Evolutionary conservation across 2,888 invertebrate genomes (phyloP).

Genomic region (Eupeodes luniger): DNA sequence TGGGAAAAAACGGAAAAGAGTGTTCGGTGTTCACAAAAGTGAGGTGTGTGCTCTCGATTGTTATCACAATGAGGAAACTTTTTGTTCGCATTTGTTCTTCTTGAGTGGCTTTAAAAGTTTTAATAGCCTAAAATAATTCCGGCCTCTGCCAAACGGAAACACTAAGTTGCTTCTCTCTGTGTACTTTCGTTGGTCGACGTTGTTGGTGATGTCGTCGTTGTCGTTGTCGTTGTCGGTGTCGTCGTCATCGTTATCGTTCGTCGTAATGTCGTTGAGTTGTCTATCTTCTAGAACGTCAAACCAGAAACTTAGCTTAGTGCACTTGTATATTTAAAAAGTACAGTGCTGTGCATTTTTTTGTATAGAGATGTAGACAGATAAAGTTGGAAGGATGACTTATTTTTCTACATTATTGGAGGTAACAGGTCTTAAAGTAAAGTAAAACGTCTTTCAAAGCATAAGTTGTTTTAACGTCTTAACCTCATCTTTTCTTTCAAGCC

Average conservation of each 20-base stretch:
- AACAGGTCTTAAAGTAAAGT: no score
- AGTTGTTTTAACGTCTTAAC: no score
- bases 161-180: conserved; percentile 3
- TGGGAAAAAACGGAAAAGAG: conserved; percentile 24
- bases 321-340: neutral
- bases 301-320: neutral
- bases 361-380: no score
- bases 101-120: conserved; percentile 59
- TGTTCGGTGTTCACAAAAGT: conserved; percentile 42
- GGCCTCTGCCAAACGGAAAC: conserved; percentile 20
- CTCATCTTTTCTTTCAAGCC: no score
- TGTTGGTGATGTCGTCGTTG: neutral
- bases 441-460: no score
- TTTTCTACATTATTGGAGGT: no score
- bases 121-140: conserved; percentile 59
- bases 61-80: conserved; percentile 63
- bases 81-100: conserved; percentile 51
- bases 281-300: neutral
- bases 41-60: conserved; percentile 57
- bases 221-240: neutral
- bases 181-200: neutral
- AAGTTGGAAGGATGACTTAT: no score
- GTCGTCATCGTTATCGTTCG: neutral
- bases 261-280: neutral
- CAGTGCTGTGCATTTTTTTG: neutral